Base-by-base conservation (phyloP, 2,888 invertebrate genomes). In the Petrophora chlorosata region DNA sequence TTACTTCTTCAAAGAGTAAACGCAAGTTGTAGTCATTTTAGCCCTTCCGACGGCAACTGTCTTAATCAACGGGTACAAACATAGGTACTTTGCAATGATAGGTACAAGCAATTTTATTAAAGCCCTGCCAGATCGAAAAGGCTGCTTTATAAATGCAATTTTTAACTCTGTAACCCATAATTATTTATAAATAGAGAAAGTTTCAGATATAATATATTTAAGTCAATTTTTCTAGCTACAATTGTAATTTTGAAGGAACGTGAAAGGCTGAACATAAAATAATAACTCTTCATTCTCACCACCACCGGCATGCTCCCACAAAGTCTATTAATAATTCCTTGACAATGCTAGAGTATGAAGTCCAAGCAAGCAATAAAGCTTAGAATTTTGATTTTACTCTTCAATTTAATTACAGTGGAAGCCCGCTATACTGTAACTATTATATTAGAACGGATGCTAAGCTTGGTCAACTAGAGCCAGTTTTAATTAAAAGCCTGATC, bases 391-490 rank as follows among this genome's bases (percentile, higher is more conserved):
- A 70, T 72, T 64, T 62, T 67, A 70, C 70, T 73, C 70, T 73
- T 73, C 64, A 53, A 70, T 65, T 75, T 79, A 82, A 84, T 82
- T 82, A 80, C 62, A 76, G 80, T 72, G 67, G 65, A 75, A 69
- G 68, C 63, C 65, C 65, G 64, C 66, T 63, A 72, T 72, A 73
- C 70, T 68, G 66, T 67, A 66, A 78, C 76, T 78, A 80, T 42
- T 36, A 42, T 30, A 48, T 78, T 82, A 81, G 74, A 85, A 67
- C 74, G 72, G 74, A 85, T 77, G 81, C 78, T 78, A 76, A 82
- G 79, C 82, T 80, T 81, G 82, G 73, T 80, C 75, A 85, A 83
- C 76, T 81, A 79, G 70, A 74, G 65, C 65, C 67, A 73, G 67
- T 72, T 80, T 53, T 82, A 84, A 88, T 87, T 85, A 83, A 73